These are phyloP conservation scores for Colaptes auratus DNA, from an alignment of 2,113 vertebrate species.

Conservation along the genomic window DNA sequence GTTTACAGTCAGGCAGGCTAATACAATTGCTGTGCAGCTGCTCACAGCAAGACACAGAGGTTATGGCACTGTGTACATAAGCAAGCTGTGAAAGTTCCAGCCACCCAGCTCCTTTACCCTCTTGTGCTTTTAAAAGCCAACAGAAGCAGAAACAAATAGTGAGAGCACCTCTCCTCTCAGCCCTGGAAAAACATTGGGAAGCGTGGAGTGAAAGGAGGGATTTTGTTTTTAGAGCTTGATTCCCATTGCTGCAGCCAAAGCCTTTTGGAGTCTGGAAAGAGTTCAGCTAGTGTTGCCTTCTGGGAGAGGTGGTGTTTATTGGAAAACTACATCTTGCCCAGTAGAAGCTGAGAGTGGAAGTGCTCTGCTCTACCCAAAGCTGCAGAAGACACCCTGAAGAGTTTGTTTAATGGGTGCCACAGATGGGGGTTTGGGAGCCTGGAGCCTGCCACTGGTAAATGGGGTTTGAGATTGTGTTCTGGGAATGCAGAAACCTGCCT, in stretches of 20 bases:
- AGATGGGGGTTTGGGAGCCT: constrained; percentile 39
- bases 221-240: constrained; percentile 74
- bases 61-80: constrained; percentile 71
- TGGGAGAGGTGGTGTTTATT: constrained; percentile 67
- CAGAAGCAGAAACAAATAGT: constrained; percentile 75
- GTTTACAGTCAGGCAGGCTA: constrained; percentile 69
- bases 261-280: constrained; percentile 68
- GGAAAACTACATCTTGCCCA: constrained; percentile 73
- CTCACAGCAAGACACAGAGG: constrained; percentile 74
- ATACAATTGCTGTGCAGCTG: constrained; percentile 72
- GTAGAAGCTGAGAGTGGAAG: constrained; percentile 69
- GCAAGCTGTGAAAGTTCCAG: constrained; percentile 76
- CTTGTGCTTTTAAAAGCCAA: constrained; percentile 72
- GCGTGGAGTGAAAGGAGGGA: constrained; percentile 63
- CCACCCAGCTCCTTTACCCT: constrained; percentile 63
- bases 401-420: constrained; percentile 61
- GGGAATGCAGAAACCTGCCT: background rate
- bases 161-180: constrained; percentile 45
- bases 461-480: background rate
- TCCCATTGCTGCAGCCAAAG: constrained; percentile 73
- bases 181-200: constrained; percentile 72
- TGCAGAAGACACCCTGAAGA: constrained; percentile 55
- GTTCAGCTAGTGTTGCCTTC: constrained; percentile 74
- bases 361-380: constrained; percentile 67
- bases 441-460: background rate